phyloP scores from a whole-genome alignment of 2,797 vertebrate genomes.

The Antennarius maculatus region DNA sequence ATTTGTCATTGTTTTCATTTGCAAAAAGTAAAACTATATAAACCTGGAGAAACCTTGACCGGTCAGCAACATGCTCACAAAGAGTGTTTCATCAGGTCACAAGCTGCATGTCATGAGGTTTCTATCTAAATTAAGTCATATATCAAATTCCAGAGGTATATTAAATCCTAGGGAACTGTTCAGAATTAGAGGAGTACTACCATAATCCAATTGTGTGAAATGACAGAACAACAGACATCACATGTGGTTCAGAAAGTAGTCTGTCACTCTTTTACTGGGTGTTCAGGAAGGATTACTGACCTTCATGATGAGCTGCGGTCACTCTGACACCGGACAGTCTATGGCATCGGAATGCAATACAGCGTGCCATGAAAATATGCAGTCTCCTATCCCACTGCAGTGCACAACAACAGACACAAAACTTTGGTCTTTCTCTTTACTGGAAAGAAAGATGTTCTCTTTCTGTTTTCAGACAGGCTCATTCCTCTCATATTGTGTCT shows the following conservation, averaged over 20 bases:
- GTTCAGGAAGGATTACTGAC: conserved; percentile 55
- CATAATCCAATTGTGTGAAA: conserved; percentile 80
- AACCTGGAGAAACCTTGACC: neutral
- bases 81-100: conserved; percentile 74
- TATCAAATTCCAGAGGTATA: conserved; percentile 81
- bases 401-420: conserved; percentile 43
- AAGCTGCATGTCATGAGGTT: conserved; percentile 81
- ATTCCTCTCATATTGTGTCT: conserved; percentile 15
- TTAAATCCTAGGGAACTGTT: conserved; percentile 79
- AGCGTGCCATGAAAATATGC: conserved; percentile 58
- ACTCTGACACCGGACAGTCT: conserved; percentile 48
- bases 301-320: conserved; percentile 59
- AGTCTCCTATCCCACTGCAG: conserved; percentile 53
- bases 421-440: neutral
- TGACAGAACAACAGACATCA: conserved; percentile 54
- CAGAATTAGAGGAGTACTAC: conserved; percentile 63
- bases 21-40: neutral
- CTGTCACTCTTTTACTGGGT: conserved; percentile 41
- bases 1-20: neutral
- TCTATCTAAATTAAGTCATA: conserved; percentile 81
- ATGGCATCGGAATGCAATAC: conserved; percentile 46
- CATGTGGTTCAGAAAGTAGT: conserved; percentile 40
- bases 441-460: conserved; percentile 33
- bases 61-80: conserved; percentile 40
- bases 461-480: conserved; percentile 38